These are phyloP conservation scores for Eupithecia abbreviata DNA, from an alignment of 2,888 invertebrate genomes.

Conservation along the genomic window DNA sequence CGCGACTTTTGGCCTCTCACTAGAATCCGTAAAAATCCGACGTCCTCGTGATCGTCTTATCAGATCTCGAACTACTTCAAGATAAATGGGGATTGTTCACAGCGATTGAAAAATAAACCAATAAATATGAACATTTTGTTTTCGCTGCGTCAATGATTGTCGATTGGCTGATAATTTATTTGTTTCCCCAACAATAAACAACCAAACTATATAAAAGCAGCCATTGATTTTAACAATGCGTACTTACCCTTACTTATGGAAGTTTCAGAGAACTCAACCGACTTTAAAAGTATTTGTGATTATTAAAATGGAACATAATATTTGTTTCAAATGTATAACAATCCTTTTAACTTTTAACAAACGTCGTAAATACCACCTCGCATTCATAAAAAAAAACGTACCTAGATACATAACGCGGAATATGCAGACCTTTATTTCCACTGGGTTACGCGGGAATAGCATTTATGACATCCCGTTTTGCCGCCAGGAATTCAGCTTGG, in stretches of 20 bases:
- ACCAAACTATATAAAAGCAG: neutral
- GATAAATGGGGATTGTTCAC: conserved; percentile 73
- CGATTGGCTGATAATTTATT: neutral
- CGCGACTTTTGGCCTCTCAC: conserved; percentile 52
- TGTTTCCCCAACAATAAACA: neutral
- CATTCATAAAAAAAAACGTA: conserved; percentile 22
- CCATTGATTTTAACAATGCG: neutral
- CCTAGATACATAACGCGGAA: conserved; percentile 12
- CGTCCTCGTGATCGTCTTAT: conserved; percentile 65
- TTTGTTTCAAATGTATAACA: neutral
- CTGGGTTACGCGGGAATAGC: conserved; percentile 28
- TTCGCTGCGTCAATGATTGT: neutral
- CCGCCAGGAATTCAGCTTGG: conserved; percentile 17
- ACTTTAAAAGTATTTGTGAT: neutral
- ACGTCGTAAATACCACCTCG: conserved; percentile 15
- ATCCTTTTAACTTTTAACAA: conserved; percentile 1
- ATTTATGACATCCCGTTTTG: conserved; percentile 27
- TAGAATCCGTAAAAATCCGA: conserved; percentile 65
- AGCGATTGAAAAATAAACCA: conserved; percentile 63
- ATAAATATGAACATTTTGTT: conserved; percentile 17
- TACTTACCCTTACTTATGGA: neutral
- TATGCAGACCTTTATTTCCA: conserved; percentile 25
- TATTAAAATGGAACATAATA: neutral
- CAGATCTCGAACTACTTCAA: conserved; percentile 67
- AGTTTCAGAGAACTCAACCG: neutral